phyloP scores from a whole-genome alignment of 2,797 vertebrate species.

The Columba guinea region DNA sequence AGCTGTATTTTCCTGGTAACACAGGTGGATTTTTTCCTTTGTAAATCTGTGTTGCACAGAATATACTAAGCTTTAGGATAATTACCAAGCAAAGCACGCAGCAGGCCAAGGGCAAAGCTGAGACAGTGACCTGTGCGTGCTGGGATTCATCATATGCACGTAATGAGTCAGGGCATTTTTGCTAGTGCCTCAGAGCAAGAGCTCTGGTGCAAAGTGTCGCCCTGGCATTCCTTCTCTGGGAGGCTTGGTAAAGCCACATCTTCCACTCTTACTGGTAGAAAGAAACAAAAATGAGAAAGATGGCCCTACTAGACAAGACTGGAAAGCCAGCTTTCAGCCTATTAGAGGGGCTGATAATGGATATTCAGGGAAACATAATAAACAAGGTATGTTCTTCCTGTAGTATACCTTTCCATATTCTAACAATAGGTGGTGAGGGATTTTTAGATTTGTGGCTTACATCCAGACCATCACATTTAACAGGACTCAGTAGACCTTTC shows the following conservation, averaged over 20 bases:
- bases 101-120: conserved; percentile 8
- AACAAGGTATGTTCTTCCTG: not conserved
- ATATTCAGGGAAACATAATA: not conserved
- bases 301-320: not conserved
- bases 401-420: not conserved
- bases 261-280: not conserved
- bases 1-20: not conserved
- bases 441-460: conserved; percentile 15
- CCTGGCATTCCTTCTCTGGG: not conserved
- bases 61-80: not conserved
- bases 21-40: not conserved
- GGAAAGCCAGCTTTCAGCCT: not conserved
- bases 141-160: not conserved
- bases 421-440: not conserved
- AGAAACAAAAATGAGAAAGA: not conserved
- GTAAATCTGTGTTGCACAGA: not conserved
- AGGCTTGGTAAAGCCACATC: not conserved
- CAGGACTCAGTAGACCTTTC: not conserved
- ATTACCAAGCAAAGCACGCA: not conserved
- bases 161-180: not conserved
- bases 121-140: not conserved
- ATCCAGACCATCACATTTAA: not conserved
- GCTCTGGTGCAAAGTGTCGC: not conserved
- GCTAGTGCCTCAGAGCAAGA: not conserved
- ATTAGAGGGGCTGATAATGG: not conserved